phyloP scores from a whole-genome alignment of 2,888 invertebrate genomes.

The Archips xylosteana region DNA sequence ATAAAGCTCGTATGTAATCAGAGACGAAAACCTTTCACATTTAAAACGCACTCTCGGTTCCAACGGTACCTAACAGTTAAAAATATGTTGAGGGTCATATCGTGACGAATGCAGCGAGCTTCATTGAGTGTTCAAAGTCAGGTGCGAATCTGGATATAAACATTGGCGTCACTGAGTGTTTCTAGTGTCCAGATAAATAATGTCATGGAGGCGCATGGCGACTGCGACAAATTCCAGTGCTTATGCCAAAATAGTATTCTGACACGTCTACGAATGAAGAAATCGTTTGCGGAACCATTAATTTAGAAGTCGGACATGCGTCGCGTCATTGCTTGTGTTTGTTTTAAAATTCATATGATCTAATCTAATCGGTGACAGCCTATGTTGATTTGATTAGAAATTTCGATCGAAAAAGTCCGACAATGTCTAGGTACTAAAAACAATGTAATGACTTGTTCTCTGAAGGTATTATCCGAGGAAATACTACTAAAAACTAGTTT shows the following conservation, averaged over 20 bases:
- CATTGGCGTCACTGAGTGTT: conserved; percentile 55
- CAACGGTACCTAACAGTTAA: neutral
- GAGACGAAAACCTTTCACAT: neutral
- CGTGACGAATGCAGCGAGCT: conserved; percentile 30
- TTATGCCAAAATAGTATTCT: conserved; percentile 39
- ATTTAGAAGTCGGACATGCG: conserved; percentile 9
- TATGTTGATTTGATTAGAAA: neutral
- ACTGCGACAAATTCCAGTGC: conserved; percentile 49
- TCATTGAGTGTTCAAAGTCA: conserved; percentile 47
- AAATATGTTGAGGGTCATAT: conserved; percentile 17
- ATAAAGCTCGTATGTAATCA: neutral
- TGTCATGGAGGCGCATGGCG: conserved; percentile 50
- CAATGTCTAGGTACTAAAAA: conserved; percentile 6
- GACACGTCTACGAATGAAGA: conserved; percentile 13
- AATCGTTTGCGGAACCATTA: conserved; percentile 10
- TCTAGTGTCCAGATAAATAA: conserved; percentile 57
- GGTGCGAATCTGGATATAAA: conserved; percentile 62
- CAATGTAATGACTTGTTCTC: neutral
- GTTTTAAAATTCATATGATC: conserved; percentile 18
- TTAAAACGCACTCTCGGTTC: conserved; percentile 1
- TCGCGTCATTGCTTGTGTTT: conserved; percentile 14
- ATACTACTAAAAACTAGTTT: neutral
- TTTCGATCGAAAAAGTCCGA: neutral
- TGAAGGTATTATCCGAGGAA: neutral
- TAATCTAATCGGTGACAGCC: conserved; percentile 28